Base-by-base conservation (phyloP, 2,888 invertebrate species). In the Podabrus alpinus region DNA sequence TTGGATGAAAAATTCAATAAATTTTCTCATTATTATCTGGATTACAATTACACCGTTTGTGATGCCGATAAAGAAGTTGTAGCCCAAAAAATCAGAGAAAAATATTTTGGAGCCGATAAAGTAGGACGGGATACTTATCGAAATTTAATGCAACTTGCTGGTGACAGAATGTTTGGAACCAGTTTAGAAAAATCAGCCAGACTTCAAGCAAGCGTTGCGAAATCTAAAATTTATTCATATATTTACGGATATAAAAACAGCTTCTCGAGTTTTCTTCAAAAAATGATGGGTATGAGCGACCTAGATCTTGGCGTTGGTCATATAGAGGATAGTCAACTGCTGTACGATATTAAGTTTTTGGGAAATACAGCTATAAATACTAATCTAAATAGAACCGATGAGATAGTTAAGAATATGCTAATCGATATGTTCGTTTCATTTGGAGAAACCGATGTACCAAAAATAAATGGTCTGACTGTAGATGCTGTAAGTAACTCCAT, bases 181-280 rank as follows among this genome's bases (percentile, higher is more conserved):
- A 90, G 89, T 13, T 89, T 90, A 0, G 90, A 91, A 15, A 88
- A 88, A 71, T 86, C 90, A 15, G 89, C 91, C 0, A 88, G 89
- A 78, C 79, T 90, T 59, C 91, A 91, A 82, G 90, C 91, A 0
- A 80, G 85, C n/a, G 85, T 85, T 64, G 89, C 89, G 2, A 86
- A 88, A 13, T 89, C 89, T 78, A 91, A 92, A 0, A 89, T 91
- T 1, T 91, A 90, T 85, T 86, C 90, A 69, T 92, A 92, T 82
- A 60, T 69, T 59, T 69, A 69, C 9, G 60, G 21, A 10, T 69
- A 69, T 11, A 59, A 21, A 66, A 21, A 66, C 15, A 60, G 16
- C 16, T 60, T 60, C 5, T 10, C 15, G 13, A 7, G 4, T 60
- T 3, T 1, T 17, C 9, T 10, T 2, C 0, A 3, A 11, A 15